A percentile compares a stretch with the other conserved stretches of the same genome.
phyloP scores from a whole-genome alignment of 2,888 invertebrate genomes.

The Dioctria rufipes region DNA sequence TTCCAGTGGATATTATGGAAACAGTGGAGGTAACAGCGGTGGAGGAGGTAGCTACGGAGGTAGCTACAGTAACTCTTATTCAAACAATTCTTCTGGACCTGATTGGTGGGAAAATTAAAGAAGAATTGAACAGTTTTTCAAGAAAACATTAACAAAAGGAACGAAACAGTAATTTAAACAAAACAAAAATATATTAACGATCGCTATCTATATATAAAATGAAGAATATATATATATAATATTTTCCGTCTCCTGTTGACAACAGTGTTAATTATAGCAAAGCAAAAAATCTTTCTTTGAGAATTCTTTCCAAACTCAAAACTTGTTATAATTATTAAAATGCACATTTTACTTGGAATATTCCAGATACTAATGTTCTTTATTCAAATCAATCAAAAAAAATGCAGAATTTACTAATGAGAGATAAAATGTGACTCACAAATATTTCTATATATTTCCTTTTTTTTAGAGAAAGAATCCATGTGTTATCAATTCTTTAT shows the following conservation, averaged over 20 bases:
- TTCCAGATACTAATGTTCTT: conserved; percentile 55
- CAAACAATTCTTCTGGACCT: conserved; percentile 69
- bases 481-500: conserved; percentile 48
- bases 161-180: conserved; percentile 22
- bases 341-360: conserved; percentile 57
- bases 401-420: conserved; percentile 51
- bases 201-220: conserved; percentile 41
- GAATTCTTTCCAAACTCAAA: conserved; percentile 28
- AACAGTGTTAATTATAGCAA: conserved; percentile 38
- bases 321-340: conserved; percentile 54
- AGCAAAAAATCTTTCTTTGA: conserved; percentile 31
- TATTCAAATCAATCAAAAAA: conserved; percentile 42
- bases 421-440: conserved; percentile 36
- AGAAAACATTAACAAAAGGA: conserved; percentile 58
- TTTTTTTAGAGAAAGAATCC: conserved; percentile 36
- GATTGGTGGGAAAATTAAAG: conserved; percentile 72
- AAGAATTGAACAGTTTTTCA: conserved; percentile 58
- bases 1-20: conserved; percentile 66
- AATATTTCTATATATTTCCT: conserved; percentile 51
- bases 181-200: conserved; percentile 43
- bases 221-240: conserved; percentile 37
- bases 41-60: conserved; percentile 74
- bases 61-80: conserved; percentile 69
- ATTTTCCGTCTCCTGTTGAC: conserved; percentile 51
- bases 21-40: conserved; percentile 69